These are phyloP conservation scores for Euzetes globulus DNA, from an alignment of 2,888 invertebrate genomes.

Conservation along the genomic window DNA sequence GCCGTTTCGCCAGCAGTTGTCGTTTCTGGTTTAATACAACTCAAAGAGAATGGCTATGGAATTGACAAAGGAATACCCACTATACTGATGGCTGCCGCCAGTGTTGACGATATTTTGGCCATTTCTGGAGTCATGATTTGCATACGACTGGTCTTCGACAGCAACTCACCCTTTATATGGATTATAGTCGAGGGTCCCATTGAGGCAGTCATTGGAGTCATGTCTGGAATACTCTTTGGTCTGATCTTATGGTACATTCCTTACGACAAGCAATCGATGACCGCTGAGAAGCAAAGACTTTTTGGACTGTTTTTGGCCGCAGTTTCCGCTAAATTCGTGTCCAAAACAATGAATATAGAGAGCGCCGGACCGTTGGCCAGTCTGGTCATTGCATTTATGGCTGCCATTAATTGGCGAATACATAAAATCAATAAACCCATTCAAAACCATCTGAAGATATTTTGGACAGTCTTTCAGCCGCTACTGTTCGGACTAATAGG, in stretches of 20 bases:
- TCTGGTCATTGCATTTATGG: slow-evolving; percentile 44
- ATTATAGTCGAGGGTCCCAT: slow-evolving; percentile 47
- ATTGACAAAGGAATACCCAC: slow-evolving; percentile 48
- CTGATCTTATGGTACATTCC: slow-evolving; percentile 41
- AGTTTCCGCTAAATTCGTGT: slow-evolving; percentile 47
- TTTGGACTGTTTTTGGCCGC: slow-evolving; percentile 50
- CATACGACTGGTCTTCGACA: slow-evolving; percentile 45
- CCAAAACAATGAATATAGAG: slow-evolving; percentile 44
- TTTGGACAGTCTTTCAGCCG: slow-evolving; percentile 50
- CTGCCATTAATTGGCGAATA: slow-evolving; percentile 38
- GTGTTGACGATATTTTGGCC: slow-evolving; percentile 50
- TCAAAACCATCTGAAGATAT: neutral
- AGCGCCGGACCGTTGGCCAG: slow-evolving; percentile 58
- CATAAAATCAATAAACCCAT: slow-evolving; percentile 21
- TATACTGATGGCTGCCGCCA: slow-evolving; percentile 50
- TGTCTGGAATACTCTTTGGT: slow-evolving; percentile 50
- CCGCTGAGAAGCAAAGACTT: slow-evolving; percentile 54
- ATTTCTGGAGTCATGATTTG: slow-evolving; percentile 49
- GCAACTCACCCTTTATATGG: slow-evolving; percentile 38
- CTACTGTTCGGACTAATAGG: slow-evolving; percentile 51
- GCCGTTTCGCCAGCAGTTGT: slow-evolving; percentile 51
- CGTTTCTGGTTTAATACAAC: slow-evolving; percentile 47
- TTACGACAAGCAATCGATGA: neutral
- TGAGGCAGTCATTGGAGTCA: slow-evolving; percentile 58
- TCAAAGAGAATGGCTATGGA: slow-evolving; percentile 47